Evolutionary conservation across 2,797 vertebrate species (phyloP).

Genomic region (Tragelaphus eurycerus): DNA sequence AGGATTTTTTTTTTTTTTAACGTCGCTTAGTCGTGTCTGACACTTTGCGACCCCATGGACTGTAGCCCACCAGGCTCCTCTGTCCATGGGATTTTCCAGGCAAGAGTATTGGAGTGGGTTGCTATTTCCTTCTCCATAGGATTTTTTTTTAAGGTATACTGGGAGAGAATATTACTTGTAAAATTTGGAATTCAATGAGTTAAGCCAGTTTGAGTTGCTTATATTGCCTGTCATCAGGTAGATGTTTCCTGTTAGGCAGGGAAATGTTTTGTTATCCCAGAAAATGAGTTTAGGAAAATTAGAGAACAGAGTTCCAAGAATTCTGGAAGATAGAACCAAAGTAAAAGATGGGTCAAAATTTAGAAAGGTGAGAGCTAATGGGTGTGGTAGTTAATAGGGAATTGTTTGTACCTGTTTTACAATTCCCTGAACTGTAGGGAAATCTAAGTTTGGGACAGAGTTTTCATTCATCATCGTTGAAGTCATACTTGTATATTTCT

Average conservation of each 20-base stretch:
- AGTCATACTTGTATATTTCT: constrained; percentile 37
- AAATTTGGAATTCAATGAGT: neutral
- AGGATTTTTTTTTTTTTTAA: neutral
- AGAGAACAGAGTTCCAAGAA: constrained; percentile 31
- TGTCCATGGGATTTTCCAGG: too few relatives aligned
- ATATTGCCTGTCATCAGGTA: neutral
- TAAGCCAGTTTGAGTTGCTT: constrained; percentile 18
- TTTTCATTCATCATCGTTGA: neutral
- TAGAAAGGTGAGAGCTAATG: neutral
- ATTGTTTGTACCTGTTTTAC: neutral
- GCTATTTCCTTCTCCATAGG: too few relatives aligned
- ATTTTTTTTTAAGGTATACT: neutral
- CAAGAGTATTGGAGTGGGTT: too few relatives aligned
- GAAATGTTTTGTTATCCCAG: neutral
- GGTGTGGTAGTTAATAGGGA: neutral
- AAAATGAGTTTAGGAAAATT: neutral
- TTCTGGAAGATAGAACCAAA: constrained; percentile 27
- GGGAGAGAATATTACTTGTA: neutral
- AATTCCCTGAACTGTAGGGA: neutral
- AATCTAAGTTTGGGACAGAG: neutral
- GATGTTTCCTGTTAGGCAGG: neutral
- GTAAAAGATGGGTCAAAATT: neutral
- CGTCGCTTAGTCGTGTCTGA: too few relatives aligned
- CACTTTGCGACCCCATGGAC: too few relatives aligned
- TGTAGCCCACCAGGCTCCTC: too few relatives aligned